Evolutionary conservation across 2,797 vertebrate genomes (phyloP), one percentile per base, ranked within the genome.

Genomic region (Basileuterus tristriatus): DNA sequence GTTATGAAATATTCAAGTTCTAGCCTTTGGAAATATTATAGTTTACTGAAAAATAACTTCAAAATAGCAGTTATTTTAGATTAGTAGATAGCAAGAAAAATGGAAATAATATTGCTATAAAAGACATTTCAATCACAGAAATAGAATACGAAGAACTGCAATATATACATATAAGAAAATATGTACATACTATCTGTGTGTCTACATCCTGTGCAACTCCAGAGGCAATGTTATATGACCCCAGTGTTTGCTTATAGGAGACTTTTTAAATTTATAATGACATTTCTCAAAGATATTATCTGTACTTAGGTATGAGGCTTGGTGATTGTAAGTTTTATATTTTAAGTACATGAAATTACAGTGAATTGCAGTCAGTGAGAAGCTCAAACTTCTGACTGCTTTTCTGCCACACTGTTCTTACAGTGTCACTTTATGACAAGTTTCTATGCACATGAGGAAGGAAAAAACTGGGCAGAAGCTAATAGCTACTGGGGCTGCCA

Each of bases 1-100:
- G 20, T 77, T 84, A 81, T 89, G 87, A 96, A 83, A 93, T 79
- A 79, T 78, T 92, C 63, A 76, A 32, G 58, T 84, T 60, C 23
- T 72, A 52, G 22, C 32, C 37, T 67, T 95, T 74, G 52, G 56
- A 93, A 93, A 87, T 36, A 9, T 55, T 78, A 52, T 3, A 16
- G 5, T 87, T 89, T 91, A 89, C 60, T 85, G 37, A 63, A 89
- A 87, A 85, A 67, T 30, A 80, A 12, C 49, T 83, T 77, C 4
- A 80, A 91, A 89, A 55, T 39, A 89, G 18, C 17, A 77, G 23
- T 80, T 77, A 52, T 77, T 89, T 94, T 83, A 56, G 68, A 80
- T 88, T 39, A 64, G 50, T 59, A 79, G 53, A 69, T 37, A 74
- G 36, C 8, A 94, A 92, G 67, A 83, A 21, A 78, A 43, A 47